phyloP scores from a whole-genome alignment of 2,113 vertebrate genomes.

The Scolopax mira region DNA sequence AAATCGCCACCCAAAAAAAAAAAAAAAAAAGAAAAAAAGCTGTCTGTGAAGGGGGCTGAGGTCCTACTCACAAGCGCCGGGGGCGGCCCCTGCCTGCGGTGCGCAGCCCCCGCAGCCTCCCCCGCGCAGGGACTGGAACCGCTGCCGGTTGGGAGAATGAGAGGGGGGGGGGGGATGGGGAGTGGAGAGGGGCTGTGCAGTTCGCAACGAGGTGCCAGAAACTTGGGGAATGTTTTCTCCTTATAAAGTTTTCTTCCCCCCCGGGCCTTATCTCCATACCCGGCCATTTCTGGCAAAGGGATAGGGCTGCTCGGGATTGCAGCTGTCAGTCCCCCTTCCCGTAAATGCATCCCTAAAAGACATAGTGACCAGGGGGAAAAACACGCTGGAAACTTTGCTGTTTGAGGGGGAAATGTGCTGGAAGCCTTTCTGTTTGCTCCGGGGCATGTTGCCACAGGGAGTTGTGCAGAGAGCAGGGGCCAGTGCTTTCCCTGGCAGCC shows the following conservation, averaged over 20 bases:
- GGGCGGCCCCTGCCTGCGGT: not conserved
- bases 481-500: not conserved
- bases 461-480: not conserved
- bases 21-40: no score
- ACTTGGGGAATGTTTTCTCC: slow-evolving; percentile 16
- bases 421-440: not conserved
- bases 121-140: not conserved
- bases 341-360: not conserved
- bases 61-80: no score
- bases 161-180: not conserved
- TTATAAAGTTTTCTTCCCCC: slow-evolving; percentile 45
- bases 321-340: not conserved
- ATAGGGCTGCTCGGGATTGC: not conserved
- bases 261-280: not conserved
- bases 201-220: not conserved
- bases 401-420: not conserved
- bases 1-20: not conserved
- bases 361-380: not conserved
- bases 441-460: accelerated
- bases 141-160: not conserved
- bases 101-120: not conserved
- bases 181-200: not conserved
- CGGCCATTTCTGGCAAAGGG: not conserved
- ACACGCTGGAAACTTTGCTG: not conserved
- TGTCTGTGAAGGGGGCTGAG: not conserved